Percentiles rank a stretch among this genome's conserved stretches.
These are phyloP conservation scores for Gastrophryne carolinensis DNA, from an alignment of 2,797 vertebrate genomes.

Conservation along the genomic window DNA sequence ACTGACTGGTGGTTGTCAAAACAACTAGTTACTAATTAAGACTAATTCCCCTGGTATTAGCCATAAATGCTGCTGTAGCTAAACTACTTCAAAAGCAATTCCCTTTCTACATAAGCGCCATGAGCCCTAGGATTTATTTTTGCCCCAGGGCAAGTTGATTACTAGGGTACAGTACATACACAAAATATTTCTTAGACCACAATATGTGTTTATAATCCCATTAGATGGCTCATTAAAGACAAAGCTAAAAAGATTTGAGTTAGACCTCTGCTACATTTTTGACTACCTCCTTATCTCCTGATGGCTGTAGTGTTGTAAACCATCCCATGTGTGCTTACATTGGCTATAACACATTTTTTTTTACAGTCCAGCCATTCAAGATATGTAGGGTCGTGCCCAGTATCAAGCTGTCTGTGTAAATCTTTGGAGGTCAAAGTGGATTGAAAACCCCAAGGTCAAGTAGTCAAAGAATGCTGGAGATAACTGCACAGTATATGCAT, in stretches of 20 bases:
- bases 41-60: too few relatives aligned
- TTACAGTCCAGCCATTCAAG: constrained; percentile 8
- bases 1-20: too few relatives aligned
- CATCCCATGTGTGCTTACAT: not conserved
- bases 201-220: not conserved
- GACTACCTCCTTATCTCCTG: not conserved
- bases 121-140: too few relatives aligned
- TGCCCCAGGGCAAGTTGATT: too few relatives aligned
- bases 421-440: constrained; percentile 18
- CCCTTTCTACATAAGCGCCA: too few relatives aligned
- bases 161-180: too few relatives aligned
- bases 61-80: too few relatives aligned
- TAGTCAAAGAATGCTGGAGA: not conserved
- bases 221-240: not conserved
- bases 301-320: not conserved
- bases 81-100: too few relatives aligned
- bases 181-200: not conserved
- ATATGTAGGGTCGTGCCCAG: constrained; percentile 10
- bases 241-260: too few relatives aligned
- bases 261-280: too few relatives aligned
- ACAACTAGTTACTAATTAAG: too few relatives aligned
- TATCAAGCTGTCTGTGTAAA: constrained; percentile 22
- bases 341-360: too few relatives aligned
- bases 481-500: not conserved
- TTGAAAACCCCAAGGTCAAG: constrained; percentile 29